Conservation (phyloP, 2,888 invertebrate genomes). For the Diadromus collaris region DNA sequence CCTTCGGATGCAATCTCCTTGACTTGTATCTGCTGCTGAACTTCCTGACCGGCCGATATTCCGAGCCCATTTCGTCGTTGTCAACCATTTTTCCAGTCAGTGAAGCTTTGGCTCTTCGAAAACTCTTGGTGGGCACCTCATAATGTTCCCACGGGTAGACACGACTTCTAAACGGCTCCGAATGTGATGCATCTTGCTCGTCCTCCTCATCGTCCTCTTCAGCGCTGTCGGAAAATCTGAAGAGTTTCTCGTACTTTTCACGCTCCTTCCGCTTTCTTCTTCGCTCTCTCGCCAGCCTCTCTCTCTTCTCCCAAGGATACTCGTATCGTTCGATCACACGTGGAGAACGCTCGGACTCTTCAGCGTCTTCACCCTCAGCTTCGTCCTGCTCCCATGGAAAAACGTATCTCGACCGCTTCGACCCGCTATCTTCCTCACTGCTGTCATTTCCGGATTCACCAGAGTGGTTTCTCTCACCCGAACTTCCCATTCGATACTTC, state of each 20-base stretch:
- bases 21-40: slow-evolving; percentile 71
- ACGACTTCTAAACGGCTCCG: slow-evolving; percentile 38
- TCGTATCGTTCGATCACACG: slow-evolving; percentile 68
- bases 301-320: slow-evolving; percentile 77
- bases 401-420: slow-evolving; percentile 65
- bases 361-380: slow-evolving; percentile 53
- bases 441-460: slow-evolving; percentile 41
- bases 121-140: slow-evolving; percentile 56
- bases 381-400: slow-evolving; percentile 74
- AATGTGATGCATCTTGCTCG: slow-evolving; percentile 56
- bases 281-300: slow-evolving; percentile 67
- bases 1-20: background rate
- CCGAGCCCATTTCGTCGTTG: slow-evolving; percentile 62
- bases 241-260: slow-evolving; percentile 48
- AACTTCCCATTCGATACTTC: slow-evolving; percentile 57
- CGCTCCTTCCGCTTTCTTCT: slow-evolving; percentile 49
- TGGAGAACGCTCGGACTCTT: slow-evolving; percentile 59
- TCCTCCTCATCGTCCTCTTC: slow-evolving; percentile 60
- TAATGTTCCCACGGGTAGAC: slow-evolving; percentile 67
- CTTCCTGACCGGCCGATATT: slow-evolving; percentile 62
- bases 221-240: slow-evolving; percentile 36
- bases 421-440: slow-evolving; percentile 49
- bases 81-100: slow-evolving; percentile 58
- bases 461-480: slow-evolving; percentile 41
- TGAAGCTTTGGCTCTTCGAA: background rate